A percentile compares a stretch with the other conserved stretches of the same genome.
Conservation (phyloP, 2,888 invertebrate genomes). For the Drosophila nr. perissopoda region DNA sequence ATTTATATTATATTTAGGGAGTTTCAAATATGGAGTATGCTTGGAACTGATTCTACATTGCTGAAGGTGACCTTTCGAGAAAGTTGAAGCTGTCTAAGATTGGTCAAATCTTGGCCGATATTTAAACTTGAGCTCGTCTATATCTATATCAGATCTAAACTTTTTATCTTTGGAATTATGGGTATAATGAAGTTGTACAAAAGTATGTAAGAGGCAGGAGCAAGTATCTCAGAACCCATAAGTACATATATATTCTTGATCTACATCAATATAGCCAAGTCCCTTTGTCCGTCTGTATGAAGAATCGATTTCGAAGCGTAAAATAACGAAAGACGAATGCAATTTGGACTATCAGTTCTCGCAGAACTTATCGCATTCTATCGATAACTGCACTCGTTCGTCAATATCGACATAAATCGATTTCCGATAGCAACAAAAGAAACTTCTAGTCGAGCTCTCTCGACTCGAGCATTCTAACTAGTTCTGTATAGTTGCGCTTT, state of each 20-base stretch:
- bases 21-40: background rate
- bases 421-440: background rate
- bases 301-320: too few relatives aligned
- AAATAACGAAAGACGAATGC: too few relatives aligned
- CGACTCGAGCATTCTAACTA: background rate
- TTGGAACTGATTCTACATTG: background rate
- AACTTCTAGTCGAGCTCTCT: too few relatives aligned
- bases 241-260: too few relatives aligned
- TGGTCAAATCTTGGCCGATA: background rate
- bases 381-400: background rate
- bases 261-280: too few relatives aligned
- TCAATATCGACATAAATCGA: background rate
- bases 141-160: fast-evolving
- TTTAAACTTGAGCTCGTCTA: background rate
- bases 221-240: too few relatives aligned
- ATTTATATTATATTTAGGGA: background rate
- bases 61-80: background rate
- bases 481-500: fast-evolving
- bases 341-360: too few relatives aligned
- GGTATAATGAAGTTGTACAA: too few relatives aligned
- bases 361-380: background rate
- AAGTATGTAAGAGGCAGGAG: too few relatives aligned
- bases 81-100: background rate
- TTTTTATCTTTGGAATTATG: too few relatives aligned
- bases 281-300: too few relatives aligned